Base-by-base conservation (phyloP, 1,140 invertebrate genomes). In the Euura lappo region DNA sequence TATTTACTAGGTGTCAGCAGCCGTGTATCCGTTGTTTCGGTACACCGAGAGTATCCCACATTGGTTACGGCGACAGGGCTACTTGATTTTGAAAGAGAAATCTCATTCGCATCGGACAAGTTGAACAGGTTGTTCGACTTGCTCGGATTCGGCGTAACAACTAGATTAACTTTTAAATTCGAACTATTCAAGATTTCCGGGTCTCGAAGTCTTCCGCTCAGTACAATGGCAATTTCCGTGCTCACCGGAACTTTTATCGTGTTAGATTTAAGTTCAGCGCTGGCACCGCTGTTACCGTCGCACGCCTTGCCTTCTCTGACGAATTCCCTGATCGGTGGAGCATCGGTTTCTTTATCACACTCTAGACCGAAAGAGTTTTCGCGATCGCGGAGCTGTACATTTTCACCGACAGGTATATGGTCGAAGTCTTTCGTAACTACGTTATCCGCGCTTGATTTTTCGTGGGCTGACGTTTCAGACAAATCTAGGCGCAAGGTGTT, bases 1-100 rank as follows among this genome's bases (percentile, higher is more conserved):
- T 92, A 92, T 78, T 91, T 91, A 67, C 90, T 90, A 5, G 92
- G 91, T 4, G 91, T 93, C 28, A 93, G 78, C 10, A 92, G 73
- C 80, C 90, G 87, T 75, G 89, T 90, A 77, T 88, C 87, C 1
- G 68, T 70, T 45, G 74, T 70, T 69, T 76, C 7, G 72, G 76
- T n/a, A 74, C 71, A 13, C 13, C 10, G 67, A 70, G 64, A 46
- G 64, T 69, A 11, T 13, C 7, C 51, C 75, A 72, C 64, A 71
- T 28, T 2, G 64, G 69, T 42, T 71, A 78, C 10, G 4, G 74
- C 45, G 7, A 86, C 84, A 70, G 77, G 78, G 73, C 77, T 76
- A 60, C 69, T 73, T 6, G 78, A 66, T 10, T 76, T 75, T 68
- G 77, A 75, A 68, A 75, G 76, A 13, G 87, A 81, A 74, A 79